Evolutionary conservation across 2,797 vertebrate species (phyloP).

Genomic region (Lacerta agilis): DNA sequence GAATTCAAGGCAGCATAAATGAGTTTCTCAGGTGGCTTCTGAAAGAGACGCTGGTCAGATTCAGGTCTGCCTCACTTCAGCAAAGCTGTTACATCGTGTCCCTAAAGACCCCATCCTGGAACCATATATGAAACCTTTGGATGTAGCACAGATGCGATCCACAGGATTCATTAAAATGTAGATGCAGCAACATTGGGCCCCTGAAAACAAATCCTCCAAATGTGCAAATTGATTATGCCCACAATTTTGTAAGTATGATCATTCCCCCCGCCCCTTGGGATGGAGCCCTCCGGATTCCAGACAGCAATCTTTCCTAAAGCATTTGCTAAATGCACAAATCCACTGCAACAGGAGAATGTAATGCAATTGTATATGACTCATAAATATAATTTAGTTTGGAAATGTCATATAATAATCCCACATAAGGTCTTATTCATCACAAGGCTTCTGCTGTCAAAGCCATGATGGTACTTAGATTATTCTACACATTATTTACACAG

Average conservation of each 20-base stretch:
- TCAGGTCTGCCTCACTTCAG: background rate
- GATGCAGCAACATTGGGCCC: background rate
- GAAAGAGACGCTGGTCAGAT: background rate
- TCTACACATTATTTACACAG: slow-evolving; percentile 80
- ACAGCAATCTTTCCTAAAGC: slow-evolving; percentile 37
- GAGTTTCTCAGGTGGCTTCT: background rate
- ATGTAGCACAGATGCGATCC: background rate
- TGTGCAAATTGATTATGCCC: slow-evolving; percentile 9
- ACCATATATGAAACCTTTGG: background rate
- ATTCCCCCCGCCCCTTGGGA: background rate
- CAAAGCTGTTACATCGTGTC: background rate
- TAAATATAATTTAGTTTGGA: slow-evolving; percentile 80
- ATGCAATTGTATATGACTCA: slow-evolving; percentile 77
- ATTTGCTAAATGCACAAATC: slow-evolving; percentile 71
- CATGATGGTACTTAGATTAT: slow-evolving; percentile 77
- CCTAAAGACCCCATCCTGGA: background rate
- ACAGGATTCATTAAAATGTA: background rate
- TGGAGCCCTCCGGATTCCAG: slow-evolving; percentile 18
- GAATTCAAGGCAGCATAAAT: background rate
- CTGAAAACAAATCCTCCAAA: slow-evolving; percentile 2
- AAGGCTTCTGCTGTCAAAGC: slow-evolving; percentile 76
- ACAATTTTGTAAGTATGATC: background rate
- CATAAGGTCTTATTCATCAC: slow-evolving; percentile 80
- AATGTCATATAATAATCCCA: slow-evolving; percentile 82
- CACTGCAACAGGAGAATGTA: slow-evolving; percentile 67